These are phyloP conservation scores for Scatophagus argus DNA, from an alignment of 2,113 vertebrate species.

Conservation along the genomic window DNA sequence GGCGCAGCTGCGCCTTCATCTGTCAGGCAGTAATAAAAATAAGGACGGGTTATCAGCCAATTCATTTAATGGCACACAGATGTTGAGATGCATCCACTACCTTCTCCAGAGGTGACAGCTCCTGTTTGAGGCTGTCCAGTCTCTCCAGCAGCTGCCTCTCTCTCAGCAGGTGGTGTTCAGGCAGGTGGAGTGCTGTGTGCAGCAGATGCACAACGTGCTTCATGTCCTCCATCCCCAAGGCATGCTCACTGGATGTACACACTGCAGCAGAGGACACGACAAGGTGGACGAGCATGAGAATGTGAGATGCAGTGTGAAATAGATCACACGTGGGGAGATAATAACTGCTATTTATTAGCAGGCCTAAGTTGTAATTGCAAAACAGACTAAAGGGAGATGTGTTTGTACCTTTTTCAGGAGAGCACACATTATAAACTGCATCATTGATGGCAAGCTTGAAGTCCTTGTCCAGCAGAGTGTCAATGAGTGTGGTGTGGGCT, in stretches of 20 bases:
- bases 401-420: slow-evolving; percentile 86
- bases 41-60: neutral
- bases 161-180: slow-evolving; percentile 86
- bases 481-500: slow-evolving; percentile 85
- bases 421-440: slow-evolving; percentile 78
- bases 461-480: slow-evolving; percentile 87
- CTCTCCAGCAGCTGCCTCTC: slow-evolving; percentile 87
- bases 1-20: slow-evolving; percentile 86
- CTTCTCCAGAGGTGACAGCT: slow-evolving; percentile 91
- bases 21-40: slow-evolving; percentile 53
- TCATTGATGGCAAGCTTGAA: slow-evolving; percentile 91
- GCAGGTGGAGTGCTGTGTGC: slow-evolving; percentile 86
- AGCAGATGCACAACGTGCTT: slow-evolving; percentile 90
- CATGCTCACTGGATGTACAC: slow-evolving; percentile 73
- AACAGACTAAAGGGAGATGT: neutral
- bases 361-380: neutral
- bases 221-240: slow-evolving; percentile 82
- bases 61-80: neutral
- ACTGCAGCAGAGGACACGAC: slow-evolving; percentile 67
- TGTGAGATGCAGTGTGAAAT: neutral
- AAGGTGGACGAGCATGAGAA: neutral
- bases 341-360: neutral
- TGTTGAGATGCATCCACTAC: slow-evolving; percentile 67
- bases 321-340: neutral
- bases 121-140: slow-evolving; percentile 87